Evolutionary conservation across 2,113 vertebrate species (phyloP).

Genomic region (Rhinopomastus cyanomelas): DNA sequence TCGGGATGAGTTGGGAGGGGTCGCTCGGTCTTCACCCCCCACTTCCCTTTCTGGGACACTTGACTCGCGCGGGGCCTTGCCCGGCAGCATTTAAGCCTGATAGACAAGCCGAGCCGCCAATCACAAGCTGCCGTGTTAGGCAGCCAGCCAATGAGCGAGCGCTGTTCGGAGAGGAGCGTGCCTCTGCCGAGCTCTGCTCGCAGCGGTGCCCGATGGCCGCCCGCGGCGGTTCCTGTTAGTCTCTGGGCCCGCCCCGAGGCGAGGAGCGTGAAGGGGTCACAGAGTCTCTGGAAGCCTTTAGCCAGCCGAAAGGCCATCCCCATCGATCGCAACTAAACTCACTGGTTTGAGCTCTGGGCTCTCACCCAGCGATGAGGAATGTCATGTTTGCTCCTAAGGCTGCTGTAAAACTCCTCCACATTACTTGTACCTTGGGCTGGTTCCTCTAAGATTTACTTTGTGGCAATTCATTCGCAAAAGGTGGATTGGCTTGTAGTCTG

Average conservation of each 20-base stretch:
- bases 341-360: accelerated
- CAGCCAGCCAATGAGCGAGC: not conserved
- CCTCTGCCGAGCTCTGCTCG: too few species aligned
- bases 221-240: not conserved
- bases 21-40: too few species aligned
- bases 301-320: accelerated
- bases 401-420: too few species aligned
- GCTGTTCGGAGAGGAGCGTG: accelerated
- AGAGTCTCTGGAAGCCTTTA: accelerated
- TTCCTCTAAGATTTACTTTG: not conserved
- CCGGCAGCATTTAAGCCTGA: accelerated
- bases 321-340: too few species aligned
- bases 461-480: not conserved
- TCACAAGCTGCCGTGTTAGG: not conserved
- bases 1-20: too few species aligned
- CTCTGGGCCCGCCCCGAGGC: accelerated
- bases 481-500: not conserved
- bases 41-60: not conserved
- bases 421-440: too few species aligned
- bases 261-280: not conserved
- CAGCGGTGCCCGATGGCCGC: too few species aligned
- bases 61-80: accelerated
- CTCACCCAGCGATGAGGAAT: accelerated
- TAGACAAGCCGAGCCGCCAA: not conserved
- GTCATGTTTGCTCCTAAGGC: accelerated